Percentiles rank a stretch among this genome's conserved stretches.
These are phyloP conservation scores for Epirrhoe tristata DNA, from an alignment of 2,888 invertebrate genomes.

Conservation along the genomic window DNA sequence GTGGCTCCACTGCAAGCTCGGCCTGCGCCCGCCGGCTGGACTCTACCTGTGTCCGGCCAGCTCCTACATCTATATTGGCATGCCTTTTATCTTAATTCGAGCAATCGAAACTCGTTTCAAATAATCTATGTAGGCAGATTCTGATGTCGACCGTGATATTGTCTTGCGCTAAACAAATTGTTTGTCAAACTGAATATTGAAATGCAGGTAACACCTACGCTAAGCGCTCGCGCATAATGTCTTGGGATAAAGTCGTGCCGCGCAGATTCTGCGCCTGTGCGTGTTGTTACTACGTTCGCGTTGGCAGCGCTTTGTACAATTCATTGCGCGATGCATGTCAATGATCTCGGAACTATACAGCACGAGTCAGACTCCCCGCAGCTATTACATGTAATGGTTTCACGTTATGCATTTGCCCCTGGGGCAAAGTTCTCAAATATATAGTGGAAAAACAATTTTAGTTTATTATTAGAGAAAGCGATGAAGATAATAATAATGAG, in stretches of 20 bases:
- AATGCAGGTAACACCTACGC: conserved; percentile 35
- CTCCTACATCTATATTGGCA: conserved; percentile 37
- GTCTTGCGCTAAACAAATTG: neutral
- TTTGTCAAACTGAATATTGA: conserved; percentile 32
- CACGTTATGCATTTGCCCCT: conserved; percentile 33
- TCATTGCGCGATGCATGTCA: conserved; percentile 57
- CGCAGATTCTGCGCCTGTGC: conserved; percentile 50
- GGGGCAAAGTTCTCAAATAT: conserved; percentile 23
- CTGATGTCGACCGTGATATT: conserved; percentile 8
- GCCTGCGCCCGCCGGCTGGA: conserved; percentile 45
- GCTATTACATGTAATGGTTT: conserved; percentile 44
- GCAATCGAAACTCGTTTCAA: conserved; percentile 16
- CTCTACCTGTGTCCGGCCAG: conserved; percentile 49
- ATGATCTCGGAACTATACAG: conserved; percentile 54
- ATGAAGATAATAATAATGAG: neutral
- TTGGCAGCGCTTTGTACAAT: conserved; percentile 54
- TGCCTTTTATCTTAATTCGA: conserved; percentile 22
- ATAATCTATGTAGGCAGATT: conserved; percentile 16
- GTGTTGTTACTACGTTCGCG: conserved; percentile 53
- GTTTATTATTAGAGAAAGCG: conserved; percentile 11
- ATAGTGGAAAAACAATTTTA: conserved; percentile 14
- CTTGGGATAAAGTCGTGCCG: conserved; percentile 35
- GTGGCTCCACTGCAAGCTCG: conserved; percentile 54
- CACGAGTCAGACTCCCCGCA: conserved; percentile 41
- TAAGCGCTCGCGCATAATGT: conserved; percentile 35